Evolutionary conservation across 1,140 invertebrate species (phyloP).

Genomic region (Drosophila orena): DNA sequence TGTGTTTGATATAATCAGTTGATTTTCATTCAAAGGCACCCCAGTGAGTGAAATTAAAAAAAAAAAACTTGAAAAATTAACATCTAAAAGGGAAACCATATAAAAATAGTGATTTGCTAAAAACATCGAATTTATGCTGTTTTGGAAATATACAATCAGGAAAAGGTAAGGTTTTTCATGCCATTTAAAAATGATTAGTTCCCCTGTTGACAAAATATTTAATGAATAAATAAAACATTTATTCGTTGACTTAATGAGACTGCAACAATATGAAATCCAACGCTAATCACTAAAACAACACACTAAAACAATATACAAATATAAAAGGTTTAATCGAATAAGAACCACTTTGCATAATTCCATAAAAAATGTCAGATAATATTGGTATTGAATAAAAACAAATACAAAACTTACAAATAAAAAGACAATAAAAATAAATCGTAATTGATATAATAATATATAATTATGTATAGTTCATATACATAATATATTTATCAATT

Average conservation of each 20-base stretch:
- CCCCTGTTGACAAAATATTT: not conserved
- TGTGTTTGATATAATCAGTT: slow-evolving; percentile 13
- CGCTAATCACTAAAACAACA: slow-evolving; percentile 5
- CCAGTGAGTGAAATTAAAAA: slow-evolving; percentile 23
- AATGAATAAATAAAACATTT: not conserved
- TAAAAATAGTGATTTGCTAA: slow-evolving; percentile 4
- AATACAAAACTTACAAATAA: too few species aligned
- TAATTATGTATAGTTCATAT: too few species aligned
- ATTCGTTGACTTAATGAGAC: not conserved
- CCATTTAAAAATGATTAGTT: too few species aligned
- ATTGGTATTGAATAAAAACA: too few species aligned
- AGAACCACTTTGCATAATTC: slow-evolving; percentile 23
- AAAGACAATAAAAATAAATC: too few species aligned
- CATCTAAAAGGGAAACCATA: slow-evolving; percentile 1
- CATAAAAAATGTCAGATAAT: not conserved
- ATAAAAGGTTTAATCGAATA: slow-evolving; percentile 21
- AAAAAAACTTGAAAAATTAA: slow-evolving; percentile 7
- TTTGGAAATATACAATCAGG: slow-evolving; percentile 25
- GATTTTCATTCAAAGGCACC: not conserved
- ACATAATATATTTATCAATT: too few species aligned
- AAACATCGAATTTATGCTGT: slow-evolving; percentile 30
- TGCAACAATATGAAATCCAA: not conserved
- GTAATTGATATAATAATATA: too few species aligned
- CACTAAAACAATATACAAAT: slow-evolving; percentile 1
- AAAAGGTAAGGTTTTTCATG: slow-evolving; percentile 26